Conservation (phyloP, 1,140 invertebrate species). For the Fopius arisanus region DNA sequence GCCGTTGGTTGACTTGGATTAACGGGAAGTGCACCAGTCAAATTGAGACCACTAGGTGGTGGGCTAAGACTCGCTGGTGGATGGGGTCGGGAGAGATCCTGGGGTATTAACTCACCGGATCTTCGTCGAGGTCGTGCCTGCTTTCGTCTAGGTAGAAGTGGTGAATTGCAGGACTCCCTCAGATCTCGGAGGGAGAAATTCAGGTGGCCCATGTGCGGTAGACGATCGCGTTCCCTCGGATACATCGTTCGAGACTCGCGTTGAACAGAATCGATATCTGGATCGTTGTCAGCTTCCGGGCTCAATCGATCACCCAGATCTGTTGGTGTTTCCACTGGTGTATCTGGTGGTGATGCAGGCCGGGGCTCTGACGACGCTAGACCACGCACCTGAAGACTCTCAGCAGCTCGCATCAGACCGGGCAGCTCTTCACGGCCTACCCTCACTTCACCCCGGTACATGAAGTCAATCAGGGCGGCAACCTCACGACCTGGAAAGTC, state of each 20-base stretch:
- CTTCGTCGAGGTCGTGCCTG: conserved; percentile 81
- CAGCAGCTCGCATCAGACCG: conserved; percentile 83
- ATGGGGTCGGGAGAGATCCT: conserved; percentile 66
- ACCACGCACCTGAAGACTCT: conserved; percentile 83
- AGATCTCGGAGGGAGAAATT: conserved; percentile 63
- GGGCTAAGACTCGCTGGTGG: conserved; percentile 56
- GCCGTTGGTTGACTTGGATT: conserved; percentile 27
- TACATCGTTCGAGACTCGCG: background rate
- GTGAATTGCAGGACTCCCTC: conserved; percentile 71
- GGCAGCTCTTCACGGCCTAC: conserved; percentile 84
- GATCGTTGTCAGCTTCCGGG: conserved; percentile 59
- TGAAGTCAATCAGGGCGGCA: conserved; percentile 88
- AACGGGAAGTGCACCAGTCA: conserved; percentile 24
- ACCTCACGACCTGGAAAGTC: conserved; percentile 87
- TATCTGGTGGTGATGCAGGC: conserved; percentile 62
- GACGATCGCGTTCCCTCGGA: conserved; percentile 47
- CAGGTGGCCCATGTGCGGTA: conserved; percentile 64
- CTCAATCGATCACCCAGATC: conserved; percentile 68
- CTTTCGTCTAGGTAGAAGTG: conserved; percentile 76
- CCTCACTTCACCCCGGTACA: conserved; percentile 90
- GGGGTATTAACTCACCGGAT: conserved; percentile 77
- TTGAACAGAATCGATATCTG: conserved; percentile 35
- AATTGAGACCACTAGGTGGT: conserved; percentile 47
- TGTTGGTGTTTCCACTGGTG: conserved; percentile 60
- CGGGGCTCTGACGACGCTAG: conserved; percentile 74